A percentile compares a stretch with the other conserved stretches of the same genome.
These are phyloP conservation scores for Ciconia boyciana DNA, from an alignment of 2,113 vertebrate genomes.

Conservation along the genomic window DNA sequence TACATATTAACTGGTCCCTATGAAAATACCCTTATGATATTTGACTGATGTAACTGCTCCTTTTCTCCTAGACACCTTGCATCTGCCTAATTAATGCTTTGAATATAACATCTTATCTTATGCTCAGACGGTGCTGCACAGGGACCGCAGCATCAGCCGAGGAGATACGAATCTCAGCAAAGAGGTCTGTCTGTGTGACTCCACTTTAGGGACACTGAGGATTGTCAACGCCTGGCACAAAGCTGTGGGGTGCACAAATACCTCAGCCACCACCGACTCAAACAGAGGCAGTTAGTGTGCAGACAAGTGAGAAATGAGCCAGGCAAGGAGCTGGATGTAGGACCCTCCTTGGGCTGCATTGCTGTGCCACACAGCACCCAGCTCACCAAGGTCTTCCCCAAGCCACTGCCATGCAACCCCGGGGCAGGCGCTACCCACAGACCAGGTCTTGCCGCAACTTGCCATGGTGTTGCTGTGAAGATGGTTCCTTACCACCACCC, in stretches of 20 bases:
- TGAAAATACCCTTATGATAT: neutral
- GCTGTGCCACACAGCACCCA: neutral
- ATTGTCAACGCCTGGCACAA: neutral
- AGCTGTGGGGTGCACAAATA: neutral
- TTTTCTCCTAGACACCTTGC: neutral
- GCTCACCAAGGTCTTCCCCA: neutral
- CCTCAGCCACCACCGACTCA: neutral
- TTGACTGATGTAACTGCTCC: neutral
- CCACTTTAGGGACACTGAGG: neutral
- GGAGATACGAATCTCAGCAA: neutral
- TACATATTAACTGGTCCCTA: neutral
- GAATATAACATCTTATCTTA: neutral
- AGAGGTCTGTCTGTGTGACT: neutral
- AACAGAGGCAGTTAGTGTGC: neutral
- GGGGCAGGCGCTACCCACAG: neutral
- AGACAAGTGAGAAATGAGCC: neutral
- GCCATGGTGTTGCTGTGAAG: neutral
- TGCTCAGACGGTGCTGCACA: neutral
- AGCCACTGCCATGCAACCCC: fast-evolving
- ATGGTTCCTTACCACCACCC: neutral
- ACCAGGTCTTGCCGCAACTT: neutral
- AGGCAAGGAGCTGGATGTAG: neutral
- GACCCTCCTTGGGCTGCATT: neutral
- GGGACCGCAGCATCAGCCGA: neutral
- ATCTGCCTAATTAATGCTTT: neutral